Evolutionary conservation across 2,113 vertebrate species (phyloP).

Genomic region (Eurypyga helias): DNA sequence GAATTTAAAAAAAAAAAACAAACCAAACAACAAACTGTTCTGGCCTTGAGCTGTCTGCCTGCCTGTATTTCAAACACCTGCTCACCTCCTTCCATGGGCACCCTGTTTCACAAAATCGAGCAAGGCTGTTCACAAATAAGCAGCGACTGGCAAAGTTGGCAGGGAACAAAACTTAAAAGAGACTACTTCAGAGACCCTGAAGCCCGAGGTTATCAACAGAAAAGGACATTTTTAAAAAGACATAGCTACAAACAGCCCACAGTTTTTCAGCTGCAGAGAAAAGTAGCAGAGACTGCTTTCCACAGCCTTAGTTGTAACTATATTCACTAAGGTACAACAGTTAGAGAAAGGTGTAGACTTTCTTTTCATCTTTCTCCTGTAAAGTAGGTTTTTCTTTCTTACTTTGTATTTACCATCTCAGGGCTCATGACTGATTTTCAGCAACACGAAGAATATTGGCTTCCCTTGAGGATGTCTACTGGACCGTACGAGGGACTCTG

Average conservation of each 20-base stretch:
- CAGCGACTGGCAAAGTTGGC: background rate
- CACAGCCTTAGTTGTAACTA: background rate
- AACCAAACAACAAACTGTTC: background rate
- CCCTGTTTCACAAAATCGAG: background rate
- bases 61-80: background rate
- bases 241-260: background rate
- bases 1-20: background rate
- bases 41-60: background rate
- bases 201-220: background rate
- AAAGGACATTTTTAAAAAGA: background rate
- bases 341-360: background rate
- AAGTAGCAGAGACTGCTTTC: background rate
- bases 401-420: background rate
- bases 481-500: background rate
- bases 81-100: background rate
- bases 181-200: background rate
- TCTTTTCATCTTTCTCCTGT: background rate
- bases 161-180: background rate
- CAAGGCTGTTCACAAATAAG: background rate
- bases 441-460: background rate
- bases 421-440: background rate
- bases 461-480: background rate
- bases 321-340: background rate
- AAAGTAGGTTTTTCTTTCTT: background rate
- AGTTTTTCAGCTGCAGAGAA: background rate